Evolutionary conservation across 2,113 vertebrate genomes (phyloP).

Genomic region (Vidua chalybeata): DNA sequence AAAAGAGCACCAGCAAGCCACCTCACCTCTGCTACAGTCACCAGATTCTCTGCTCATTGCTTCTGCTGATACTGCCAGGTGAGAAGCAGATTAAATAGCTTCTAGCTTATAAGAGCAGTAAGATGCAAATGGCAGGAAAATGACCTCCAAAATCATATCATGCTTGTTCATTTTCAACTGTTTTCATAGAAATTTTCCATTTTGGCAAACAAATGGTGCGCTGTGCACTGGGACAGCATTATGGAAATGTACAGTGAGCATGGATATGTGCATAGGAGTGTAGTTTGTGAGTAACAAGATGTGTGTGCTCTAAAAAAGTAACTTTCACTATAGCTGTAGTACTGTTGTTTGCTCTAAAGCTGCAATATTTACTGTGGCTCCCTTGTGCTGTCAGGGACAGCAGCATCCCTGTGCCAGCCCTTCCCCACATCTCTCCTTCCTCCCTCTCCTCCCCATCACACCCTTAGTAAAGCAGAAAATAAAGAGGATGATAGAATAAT

Average conservation of each 20-base stretch:
- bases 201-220: not conserved
- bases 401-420: not conserved
- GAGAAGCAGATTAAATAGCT: not conserved
- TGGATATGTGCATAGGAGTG: not conserved
- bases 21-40: not conserved
- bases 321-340: not conserved
- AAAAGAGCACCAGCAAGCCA: not conserved
- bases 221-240: not conserved
- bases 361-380: not conserved
- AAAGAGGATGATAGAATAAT: not conserved
- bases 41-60: not conserved
- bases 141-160: not conserved
- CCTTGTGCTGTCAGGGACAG: not conserved
- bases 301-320: slow-evolving; percentile 16
- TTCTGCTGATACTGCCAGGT: not conserved
- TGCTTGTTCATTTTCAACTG: slow-evolving; percentile 1
- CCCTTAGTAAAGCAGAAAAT: not conserved
- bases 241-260: not conserved
- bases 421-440: not conserved
- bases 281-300: slow-evolving; percentile 1
- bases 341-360: not conserved
- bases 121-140: not conserved
- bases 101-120: not conserved
- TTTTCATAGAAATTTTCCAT: not conserved
- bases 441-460: not conserved